phyloP scores from a whole-genome alignment of 2,797 vertebrate genomes.

The Scleropages formosus region DNA sequence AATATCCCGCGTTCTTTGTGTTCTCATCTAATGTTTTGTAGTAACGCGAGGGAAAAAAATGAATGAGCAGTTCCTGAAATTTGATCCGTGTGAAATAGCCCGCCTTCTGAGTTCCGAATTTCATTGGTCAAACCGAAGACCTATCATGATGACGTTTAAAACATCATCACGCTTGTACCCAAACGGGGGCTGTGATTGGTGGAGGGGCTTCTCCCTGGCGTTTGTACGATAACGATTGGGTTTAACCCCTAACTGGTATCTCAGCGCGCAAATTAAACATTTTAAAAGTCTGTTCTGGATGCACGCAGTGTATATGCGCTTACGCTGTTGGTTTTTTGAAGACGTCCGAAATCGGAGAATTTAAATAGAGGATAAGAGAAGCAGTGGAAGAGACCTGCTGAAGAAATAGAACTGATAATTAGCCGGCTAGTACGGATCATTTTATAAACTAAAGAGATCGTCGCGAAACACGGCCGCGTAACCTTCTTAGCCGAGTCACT shows the following conservation, averaged over 20 bases:
- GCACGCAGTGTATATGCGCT: no score
- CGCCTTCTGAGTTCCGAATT: constrained; percentile 62
- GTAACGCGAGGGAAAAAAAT: constrained; percentile 41
- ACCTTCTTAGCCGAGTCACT: background rate
- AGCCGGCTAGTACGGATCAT: constrained; percentile 11
- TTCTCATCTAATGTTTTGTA: background rate
- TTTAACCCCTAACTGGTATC: constrained; percentile 47
- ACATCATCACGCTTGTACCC: constrained; percentile 57
- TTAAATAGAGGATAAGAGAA: constrained; percentile 4
- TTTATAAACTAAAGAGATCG: background rate
- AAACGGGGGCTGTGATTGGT: constrained; percentile 65
- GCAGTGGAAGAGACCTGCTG: constrained; percentile 8
- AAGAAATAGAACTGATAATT: constrained; percentile 42
- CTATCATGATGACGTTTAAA: constrained; percentile 64
- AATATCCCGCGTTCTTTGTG: no score
- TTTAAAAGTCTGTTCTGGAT: constrained; percentile 47
- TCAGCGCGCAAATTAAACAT: constrained; percentile 73
- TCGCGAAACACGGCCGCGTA: background rate
- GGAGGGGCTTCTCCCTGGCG: constrained; percentile 54
- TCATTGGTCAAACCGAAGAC: constrained; percentile 60
- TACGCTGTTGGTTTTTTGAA: background rate
- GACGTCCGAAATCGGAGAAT: background rate
- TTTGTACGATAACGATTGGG: constrained; percentile 56
- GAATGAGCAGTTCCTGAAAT: constrained; percentile 63
- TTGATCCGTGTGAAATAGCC: constrained; percentile 69